A percentile compares a stretch with the other conserved stretches of the same genome.
These are phyloP conservation scores for Papilio protenor DNA, from an alignment of 2,888 invertebrate genomes.

Conservation along the genomic window DNA sequence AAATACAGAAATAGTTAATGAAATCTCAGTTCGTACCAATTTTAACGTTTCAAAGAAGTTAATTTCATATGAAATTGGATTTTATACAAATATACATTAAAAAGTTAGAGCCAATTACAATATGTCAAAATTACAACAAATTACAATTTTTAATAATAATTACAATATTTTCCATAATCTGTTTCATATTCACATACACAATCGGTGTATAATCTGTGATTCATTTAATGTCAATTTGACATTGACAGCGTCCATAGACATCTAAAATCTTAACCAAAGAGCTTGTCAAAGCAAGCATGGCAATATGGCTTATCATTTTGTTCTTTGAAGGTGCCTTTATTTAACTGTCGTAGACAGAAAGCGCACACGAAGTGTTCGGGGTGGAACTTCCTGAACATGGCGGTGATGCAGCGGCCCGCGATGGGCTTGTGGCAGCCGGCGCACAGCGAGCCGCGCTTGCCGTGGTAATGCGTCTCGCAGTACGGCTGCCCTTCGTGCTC, in stretches of 20 bases:
- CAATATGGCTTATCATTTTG: conserved; percentile 99
- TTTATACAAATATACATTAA: not conserved
- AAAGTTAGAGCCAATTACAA: not conserved
- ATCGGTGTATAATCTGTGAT: not conserved
- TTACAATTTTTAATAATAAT: not conserved
- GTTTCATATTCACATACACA: not conserved
- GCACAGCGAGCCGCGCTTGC: conserved; percentile 97
- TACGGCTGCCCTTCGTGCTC: conserved; percentile 99
- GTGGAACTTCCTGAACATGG: conserved; percentile 99
- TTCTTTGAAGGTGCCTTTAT: conserved; percentile 99
- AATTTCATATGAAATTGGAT: not conserved
- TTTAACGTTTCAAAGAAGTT: not conserved
- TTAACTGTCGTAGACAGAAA: conserved; percentile 98
- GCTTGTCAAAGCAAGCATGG: conserved; percentile 98
- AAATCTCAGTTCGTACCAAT: not conserved
- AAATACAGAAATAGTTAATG: not conserved
- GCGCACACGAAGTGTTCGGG: conserved; percentile 99
- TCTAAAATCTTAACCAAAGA: conserved; percentile 89
- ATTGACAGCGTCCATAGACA: not conserved
- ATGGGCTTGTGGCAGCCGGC: conserved; percentile 99
- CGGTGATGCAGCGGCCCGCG: conserved; percentile 98
- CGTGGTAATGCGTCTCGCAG: conserved; percentile 99
- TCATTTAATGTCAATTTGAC: not conserved
- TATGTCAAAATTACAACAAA: not conserved
- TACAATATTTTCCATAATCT: not conserved